Percentiles rank a stretch among this genome's conserved stretches.
Evolutionary conservation across 1,140 invertebrate genomes (phyloP).

Genomic region (Bilobella aurantiaca): DNA sequence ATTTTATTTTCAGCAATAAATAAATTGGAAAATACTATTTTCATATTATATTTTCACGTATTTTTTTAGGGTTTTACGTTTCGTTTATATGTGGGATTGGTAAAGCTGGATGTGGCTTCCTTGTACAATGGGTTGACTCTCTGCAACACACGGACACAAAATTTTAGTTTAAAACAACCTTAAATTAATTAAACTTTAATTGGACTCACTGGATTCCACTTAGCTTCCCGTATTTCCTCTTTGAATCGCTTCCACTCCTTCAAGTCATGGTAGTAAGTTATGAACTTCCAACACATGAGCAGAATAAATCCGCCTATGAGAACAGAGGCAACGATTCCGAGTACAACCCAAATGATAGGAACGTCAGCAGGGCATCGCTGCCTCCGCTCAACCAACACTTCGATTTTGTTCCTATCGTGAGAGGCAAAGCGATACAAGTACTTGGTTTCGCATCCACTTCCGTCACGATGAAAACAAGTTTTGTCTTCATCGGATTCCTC

Average conservation of each 20-base stretch:
- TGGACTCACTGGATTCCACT: constrained; percentile 56
- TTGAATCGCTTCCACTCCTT: constrained; percentile 71
- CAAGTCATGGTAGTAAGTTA: constrained; percentile 66
- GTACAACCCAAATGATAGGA: constrained; percentile 43
- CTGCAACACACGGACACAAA: constrained; percentile 46
- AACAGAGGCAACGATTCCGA: constrained; percentile 59
- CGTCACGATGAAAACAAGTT: not conserved
- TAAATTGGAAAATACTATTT: no score
- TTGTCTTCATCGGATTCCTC: constrained; percentile 11
- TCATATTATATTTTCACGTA: no score
- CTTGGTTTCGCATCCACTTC: not conserved
- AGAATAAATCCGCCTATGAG: constrained; percentile 61
- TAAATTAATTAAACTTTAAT: not conserved
- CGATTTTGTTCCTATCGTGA: not conserved
- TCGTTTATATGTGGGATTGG: constrained; percentile 89
- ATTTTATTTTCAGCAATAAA: no score
- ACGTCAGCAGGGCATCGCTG: not conserved
- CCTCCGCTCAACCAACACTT: not conserved
- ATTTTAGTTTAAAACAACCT: not conserved
- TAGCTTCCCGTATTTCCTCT: constrained; percentile 61
- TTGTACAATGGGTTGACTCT: constrained; percentile 97
- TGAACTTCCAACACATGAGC: constrained; percentile 69
- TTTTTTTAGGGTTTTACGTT: constrained; percentile 40
- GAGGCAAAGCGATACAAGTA: not conserved
- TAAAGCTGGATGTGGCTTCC: constrained; percentile 93